Evolutionary conservation across 2,113 vertebrate genomes (phyloP).

Genomic region (Otis tarda): DNA sequence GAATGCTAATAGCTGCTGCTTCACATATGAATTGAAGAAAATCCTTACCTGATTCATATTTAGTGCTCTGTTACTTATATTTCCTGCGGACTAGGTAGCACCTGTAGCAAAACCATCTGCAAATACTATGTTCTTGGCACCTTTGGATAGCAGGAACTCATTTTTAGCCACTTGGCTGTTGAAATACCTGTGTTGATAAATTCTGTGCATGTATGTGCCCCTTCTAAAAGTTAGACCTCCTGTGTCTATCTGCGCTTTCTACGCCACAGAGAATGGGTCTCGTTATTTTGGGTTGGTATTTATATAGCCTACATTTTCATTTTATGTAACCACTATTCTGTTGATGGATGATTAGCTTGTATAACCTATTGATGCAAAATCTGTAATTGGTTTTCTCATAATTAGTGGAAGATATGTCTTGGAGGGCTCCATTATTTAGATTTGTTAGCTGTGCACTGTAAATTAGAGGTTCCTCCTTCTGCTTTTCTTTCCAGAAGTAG

Average conservation of each 20-base stretch:
- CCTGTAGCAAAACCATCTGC: background rate
- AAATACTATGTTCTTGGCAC: background rate
- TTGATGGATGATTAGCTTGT: background rate
- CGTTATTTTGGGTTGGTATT: background rate
- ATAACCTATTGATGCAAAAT: background rate
- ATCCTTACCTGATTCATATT: background rate
- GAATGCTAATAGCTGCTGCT: background rate
- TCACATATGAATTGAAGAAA: background rate
- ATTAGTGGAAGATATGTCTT: fast-evolving
- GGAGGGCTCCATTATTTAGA: background rate
- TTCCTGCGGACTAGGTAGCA: background rate
- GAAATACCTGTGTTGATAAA: background rate
- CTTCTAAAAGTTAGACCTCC: background rate
- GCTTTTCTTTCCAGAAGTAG: background rate
- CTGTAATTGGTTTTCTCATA: background rate
- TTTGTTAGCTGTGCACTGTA: background rate
- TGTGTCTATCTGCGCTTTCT: background rate
- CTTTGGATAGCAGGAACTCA: background rate
- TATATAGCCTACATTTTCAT: background rate
- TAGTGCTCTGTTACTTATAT: background rate
- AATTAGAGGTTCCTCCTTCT: background rate
- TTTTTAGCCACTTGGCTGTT: background rate
- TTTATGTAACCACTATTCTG: background rate
- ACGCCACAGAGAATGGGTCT: background rate
- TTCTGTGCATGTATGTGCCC: fast-evolving